Evolutionary conservation across 2,113 vertebrate species (phyloP).

Genomic region (Xerus inauris): DNA sequence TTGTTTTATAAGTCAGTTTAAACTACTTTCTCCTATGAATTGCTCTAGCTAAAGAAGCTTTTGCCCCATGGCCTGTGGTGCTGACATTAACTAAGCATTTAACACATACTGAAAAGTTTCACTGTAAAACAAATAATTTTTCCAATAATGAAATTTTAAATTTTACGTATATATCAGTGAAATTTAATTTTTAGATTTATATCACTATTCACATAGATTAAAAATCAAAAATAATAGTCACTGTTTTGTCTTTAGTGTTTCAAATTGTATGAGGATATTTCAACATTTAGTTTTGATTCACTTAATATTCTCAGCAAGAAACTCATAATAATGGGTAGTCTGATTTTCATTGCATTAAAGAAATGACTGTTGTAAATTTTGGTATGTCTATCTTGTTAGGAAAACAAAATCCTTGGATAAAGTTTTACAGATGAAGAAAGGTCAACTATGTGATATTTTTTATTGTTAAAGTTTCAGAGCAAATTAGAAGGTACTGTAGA

Average conservation of each 20-base stretch:
- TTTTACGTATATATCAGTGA: neutral
- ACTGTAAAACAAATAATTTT: neutral
- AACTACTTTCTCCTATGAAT: neutral
- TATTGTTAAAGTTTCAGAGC: neutral
- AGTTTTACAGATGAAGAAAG: neutral
- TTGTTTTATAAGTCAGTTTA: neutral
- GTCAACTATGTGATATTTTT: neutral
- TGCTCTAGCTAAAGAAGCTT: neutral
- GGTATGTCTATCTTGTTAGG: neutral
- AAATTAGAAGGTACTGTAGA: neutral
- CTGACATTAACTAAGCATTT: neutral
- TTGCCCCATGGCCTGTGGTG: neutral
- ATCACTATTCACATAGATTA: neutral
- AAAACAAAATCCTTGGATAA: neutral
- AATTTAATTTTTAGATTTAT: neutral
- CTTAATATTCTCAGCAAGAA: neutral
- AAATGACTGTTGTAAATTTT: neutral
- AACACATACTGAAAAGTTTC: neutral
- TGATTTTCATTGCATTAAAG: neutral
- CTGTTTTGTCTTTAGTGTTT: neutral
- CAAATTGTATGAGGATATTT: neutral
- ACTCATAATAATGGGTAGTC: neutral
- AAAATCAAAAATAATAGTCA: constrained; percentile 1
- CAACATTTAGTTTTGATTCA: neutral
- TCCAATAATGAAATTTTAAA: neutral